A percentile compares a stretch with the other conserved stretches of the same genome.
phyloP scores from a whole-genome alignment of 1,140 invertebrate species.

The Carposina sasakii region DNA sequence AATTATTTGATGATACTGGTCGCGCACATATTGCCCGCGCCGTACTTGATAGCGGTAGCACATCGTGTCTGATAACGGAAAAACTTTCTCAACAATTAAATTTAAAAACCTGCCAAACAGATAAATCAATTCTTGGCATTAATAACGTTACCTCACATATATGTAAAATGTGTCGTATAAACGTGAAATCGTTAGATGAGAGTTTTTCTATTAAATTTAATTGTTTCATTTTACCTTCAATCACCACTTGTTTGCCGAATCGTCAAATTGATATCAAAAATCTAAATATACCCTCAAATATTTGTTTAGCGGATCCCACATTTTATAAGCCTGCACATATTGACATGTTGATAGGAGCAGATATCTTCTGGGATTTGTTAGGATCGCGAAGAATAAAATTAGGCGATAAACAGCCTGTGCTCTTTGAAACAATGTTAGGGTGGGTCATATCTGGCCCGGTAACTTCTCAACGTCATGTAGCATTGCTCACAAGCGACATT shows the following conservation, averaged over 20 bases:
- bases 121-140: conserved; percentile 1
- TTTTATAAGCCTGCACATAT: conserved; percentile 1
- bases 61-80: conserved; percentile 6
- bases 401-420: neutral
- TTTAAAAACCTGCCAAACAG: neutral
- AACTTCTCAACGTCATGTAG: neutral
- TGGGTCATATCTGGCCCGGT: conserved; percentile 7
- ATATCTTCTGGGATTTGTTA: conserved; percentile 11
- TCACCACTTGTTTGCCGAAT: neutral
- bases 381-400: neutral
- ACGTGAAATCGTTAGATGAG: neutral
- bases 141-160: neutral
- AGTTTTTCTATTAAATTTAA: neutral
- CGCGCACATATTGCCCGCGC: conserved; percentile 3
- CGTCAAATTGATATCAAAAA: neutral
- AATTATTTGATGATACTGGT: neutral
- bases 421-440: conserved; percentile 6
- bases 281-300: neutral
- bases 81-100: neutral
- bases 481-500: too few relatives aligned
- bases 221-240: conserved; percentile 6
- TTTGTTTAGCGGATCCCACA: conserved; percentile 7
- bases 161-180: neutral
- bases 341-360: conserved; percentile 2
- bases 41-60: conserved; percentile 2